These are phyloP conservation scores for Steinernema feltiae DNA, from an alignment of 1,140 invertebrate species.

Conservation along the genomic window DNA sequence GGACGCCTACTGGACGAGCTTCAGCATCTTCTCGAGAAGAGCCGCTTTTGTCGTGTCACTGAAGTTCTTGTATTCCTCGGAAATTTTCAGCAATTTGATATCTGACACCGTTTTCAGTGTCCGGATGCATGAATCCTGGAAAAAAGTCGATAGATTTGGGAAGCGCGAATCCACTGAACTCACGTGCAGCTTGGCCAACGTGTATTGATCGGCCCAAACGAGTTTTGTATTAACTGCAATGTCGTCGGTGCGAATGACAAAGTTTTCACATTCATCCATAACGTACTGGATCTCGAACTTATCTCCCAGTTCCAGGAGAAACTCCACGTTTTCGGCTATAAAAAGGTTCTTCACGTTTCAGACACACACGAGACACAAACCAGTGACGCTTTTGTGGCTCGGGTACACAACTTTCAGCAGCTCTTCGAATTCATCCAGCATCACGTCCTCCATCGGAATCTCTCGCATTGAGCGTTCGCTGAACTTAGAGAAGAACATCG, in stretches of 20 bases:
- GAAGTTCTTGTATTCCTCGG: conserved; percentile 47
- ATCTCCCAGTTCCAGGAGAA: conserved; percentile 47
- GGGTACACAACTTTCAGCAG: conserved; percentile 49
- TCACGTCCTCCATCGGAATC: conserved; percentile 27
- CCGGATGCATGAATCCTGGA: conserved; percentile 47
- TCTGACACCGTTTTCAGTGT: conserved; percentile 38
- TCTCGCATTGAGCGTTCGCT: conserved; percentile 41
- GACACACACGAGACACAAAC: conserved; percentile 21
- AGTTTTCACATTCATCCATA: conserved; percentile 48
- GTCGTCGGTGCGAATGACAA: conserved; percentile 41
- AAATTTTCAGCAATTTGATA: conserved; percentile 35
- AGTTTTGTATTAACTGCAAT: conserved; percentile 43
- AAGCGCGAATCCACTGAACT: neutral
- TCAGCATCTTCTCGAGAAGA: conserved; percentile 46
- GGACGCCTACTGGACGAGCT: conserved; percentile 18
- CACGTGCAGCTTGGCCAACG: conserved; percentile 43
- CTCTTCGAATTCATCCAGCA: conserved; percentile 41
- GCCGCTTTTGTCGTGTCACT: conserved; percentile 45
- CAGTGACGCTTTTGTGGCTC: conserved; percentile 43
- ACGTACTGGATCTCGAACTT: conserved; percentile 52
- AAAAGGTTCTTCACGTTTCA: conserved; percentile 31
- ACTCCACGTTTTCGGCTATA: conserved; percentile 52
- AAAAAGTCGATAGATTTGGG: conserved; percentile 22
- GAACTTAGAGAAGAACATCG: conserved; percentile 47
- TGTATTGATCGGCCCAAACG: conserved; percentile 50